Evolutionary conservation across 2,113 vertebrate genomes (phyloP), one percentile per base, ranked within the genome.

Genomic region (Alouatta palliata): DNA sequence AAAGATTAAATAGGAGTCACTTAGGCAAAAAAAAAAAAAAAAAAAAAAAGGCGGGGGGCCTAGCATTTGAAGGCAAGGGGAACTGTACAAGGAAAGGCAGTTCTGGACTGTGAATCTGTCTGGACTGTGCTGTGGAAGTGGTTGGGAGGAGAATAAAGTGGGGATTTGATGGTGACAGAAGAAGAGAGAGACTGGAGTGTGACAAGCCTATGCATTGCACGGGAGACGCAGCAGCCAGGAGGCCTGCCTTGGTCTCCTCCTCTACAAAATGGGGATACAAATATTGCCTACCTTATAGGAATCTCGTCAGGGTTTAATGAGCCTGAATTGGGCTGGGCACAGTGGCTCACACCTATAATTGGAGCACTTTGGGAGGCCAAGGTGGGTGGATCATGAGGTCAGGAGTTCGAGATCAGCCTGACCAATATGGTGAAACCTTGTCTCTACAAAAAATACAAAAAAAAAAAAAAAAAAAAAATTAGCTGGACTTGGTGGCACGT

Each of bases 41-140:
- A 52, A 52, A 52, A 52, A 5, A 16, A 5, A 5, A 14, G 14
- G 14, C 0, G 49, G 14, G 17, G 23, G 2, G 8, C 1, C 11
- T 2, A 14, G 14, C 49, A 40, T 86, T 80, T 40, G 13, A 35
- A 61, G 49, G 58, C 35, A 23, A 66, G 56, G 49, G 43, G 23
- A 84, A 32, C 17, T 52, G 47, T 37, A 8, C 1, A 1, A 47
- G 47, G 23, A 52, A 30, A 76, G 32, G 19, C 19, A 10, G 52
- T 52, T 52, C 21, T 25, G 49, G 17, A 40, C 7, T 12, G 14
- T 32, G 58, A 70, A 19, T 32, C 37, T 23, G 32, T 35, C 25
- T 49, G 70, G 23, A 21, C 2, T 30, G 23, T 10, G 27, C 30
- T 8, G 5, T 2, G n/a, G n/a, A 13, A 23, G 56, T 27, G 49